Evolutionary conservation across 2,888 invertebrate species (phyloP).

Genomic region (Vanessa cardui): DNA sequence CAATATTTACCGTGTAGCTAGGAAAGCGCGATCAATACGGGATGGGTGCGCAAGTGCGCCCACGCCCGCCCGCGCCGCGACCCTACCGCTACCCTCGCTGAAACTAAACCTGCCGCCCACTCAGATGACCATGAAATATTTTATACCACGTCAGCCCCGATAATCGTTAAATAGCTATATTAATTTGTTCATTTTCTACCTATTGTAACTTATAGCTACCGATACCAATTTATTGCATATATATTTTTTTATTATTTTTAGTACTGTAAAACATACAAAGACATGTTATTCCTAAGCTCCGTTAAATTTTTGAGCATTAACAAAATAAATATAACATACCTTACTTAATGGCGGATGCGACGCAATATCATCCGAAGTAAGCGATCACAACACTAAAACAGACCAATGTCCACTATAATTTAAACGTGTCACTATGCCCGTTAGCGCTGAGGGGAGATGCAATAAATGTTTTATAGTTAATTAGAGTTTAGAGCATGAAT

Average conservation of each 20-base stretch:
- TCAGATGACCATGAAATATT: slow-evolving; percentile 55
- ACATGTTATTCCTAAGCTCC: neutral
- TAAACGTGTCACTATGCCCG: neutral
- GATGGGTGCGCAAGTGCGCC: slow-evolving; percentile 67
- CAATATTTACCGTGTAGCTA: slow-evolving; percentile 70
- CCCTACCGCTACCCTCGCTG: slow-evolving; percentile 51
- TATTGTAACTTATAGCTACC: neutral
- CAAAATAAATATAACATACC: slow-evolving; percentile 15
- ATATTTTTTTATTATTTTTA: neutral
- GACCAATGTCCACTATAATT: slow-evolving; percentile 8
- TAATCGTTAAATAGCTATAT: slow-evolving; percentile 16
- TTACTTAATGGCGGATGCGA: slow-evolving; percentile 14
- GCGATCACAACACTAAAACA: slow-evolving; percentile 15
- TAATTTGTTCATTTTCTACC: neutral
- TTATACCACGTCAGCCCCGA: slow-evolving; percentile 35
- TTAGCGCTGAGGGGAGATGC: neutral
- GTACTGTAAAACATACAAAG: neutral
- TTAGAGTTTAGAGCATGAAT: slow-evolving; percentile 30
- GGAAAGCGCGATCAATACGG: slow-evolving; percentile 75
- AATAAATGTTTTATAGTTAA: slow-evolving; percentile 11
- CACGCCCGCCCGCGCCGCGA: slow-evolving; percentile 53
- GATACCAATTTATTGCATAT: neutral
- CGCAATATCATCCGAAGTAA: slow-evolving; percentile 12
- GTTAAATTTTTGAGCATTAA: neutral
- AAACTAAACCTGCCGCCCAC: slow-evolving; percentile 68